These are phyloP conservation scores for Yponomeuta evonymella DNA, from an alignment of 2,888 invertebrate species.

Conservation along the genomic window DNA sequence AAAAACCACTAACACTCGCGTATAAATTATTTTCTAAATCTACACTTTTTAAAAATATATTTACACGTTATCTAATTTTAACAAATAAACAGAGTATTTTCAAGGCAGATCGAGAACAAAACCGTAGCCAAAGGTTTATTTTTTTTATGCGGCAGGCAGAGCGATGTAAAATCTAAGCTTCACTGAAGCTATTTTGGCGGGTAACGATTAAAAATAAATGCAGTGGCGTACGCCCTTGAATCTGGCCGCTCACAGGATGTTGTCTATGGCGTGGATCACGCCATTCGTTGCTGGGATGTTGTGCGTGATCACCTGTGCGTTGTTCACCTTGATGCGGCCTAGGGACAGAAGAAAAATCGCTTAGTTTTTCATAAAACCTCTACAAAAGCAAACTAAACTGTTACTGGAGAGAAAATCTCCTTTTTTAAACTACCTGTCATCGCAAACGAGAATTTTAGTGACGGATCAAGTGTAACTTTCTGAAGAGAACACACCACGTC, in stretches of 20 bases:
- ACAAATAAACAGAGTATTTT: background rate
- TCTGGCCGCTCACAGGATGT: slow-evolving; percentile 46
- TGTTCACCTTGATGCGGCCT: slow-evolving; percentile 91
- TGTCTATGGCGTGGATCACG: slow-evolving; percentile 89
- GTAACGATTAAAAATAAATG: slow-evolving; percentile 15
- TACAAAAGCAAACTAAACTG: too few species aligned
- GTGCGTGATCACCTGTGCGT: slow-evolving; percentile 86
- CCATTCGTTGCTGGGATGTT: slow-evolving; percentile 93
- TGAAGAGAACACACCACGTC: too few species aligned
- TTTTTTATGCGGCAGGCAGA: slow-evolving; percentile 10
- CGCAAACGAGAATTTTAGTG: too few species aligned
- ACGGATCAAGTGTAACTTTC: too few species aligned
- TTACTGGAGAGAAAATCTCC: too few species aligned
- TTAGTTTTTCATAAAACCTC: background rate
- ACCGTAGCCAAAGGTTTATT: slow-evolving; percentile 1
- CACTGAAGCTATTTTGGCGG: slow-evolving; percentile 54
- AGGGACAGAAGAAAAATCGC: slow-evolving; percentile 32
- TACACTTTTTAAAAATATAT: slow-evolving; percentile 46
- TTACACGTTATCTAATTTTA: slow-evolving; percentile 40
- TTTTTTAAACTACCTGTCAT: too few species aligned
- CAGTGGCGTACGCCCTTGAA: slow-evolving; percentile 22
- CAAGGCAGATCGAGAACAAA: background rate
- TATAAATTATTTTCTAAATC: slow-evolving; percentile 65
- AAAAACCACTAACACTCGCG: slow-evolving; percentile 45
- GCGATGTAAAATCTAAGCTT: slow-evolving; percentile 29